phyloP scores from a whole-genome alignment of 2,888 invertebrate genomes.

The Allophyes oxyacanthae region DNA sequence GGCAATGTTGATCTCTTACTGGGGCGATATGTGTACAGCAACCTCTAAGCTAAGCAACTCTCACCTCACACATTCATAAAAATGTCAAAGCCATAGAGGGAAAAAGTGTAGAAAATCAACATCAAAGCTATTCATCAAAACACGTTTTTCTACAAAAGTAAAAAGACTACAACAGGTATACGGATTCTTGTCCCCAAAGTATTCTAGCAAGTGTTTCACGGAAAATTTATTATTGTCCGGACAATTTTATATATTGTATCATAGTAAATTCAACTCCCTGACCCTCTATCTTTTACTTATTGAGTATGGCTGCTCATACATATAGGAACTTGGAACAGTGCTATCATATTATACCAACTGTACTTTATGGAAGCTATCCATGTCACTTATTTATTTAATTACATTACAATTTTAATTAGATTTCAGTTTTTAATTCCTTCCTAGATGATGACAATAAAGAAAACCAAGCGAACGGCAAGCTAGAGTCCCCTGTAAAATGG shows the following conservation, averaged over 20 bases:
- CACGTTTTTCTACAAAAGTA: too few species aligned
- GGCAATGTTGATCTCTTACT: too few species aligned
- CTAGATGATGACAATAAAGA: constrained; percentile 86
- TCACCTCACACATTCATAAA: too few species aligned
- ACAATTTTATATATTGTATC: constrained; percentile 38
- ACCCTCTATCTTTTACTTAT: constrained; percentile 15
- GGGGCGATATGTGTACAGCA: too few species aligned
- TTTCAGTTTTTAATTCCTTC: not conserved
- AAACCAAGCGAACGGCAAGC: constrained; percentile 85
- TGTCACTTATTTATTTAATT: too few species aligned
- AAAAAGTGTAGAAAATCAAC: too few species aligned
- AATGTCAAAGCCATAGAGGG: too few species aligned
- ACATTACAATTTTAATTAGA: not conserved
- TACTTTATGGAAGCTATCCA: too few species aligned
- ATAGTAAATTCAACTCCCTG: constrained; percentile 28
- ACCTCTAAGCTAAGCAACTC: too few species aligned
- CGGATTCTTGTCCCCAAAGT: constrained; percentile 14
- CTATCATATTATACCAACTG: too few species aligned
- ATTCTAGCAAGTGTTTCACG: constrained; percentile 21
- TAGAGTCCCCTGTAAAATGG: constrained; percentile 86
- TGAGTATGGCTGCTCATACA: constrained; percentile 4
- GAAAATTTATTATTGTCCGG: constrained; percentile 46
- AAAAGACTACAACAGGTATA: not conserved
- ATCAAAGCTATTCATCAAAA: too few species aligned
- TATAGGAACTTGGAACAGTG: not conserved